Base-by-base conservation (phyloP, 2,888 invertebrate genomes). In the Apotomis capreana region DNA sequence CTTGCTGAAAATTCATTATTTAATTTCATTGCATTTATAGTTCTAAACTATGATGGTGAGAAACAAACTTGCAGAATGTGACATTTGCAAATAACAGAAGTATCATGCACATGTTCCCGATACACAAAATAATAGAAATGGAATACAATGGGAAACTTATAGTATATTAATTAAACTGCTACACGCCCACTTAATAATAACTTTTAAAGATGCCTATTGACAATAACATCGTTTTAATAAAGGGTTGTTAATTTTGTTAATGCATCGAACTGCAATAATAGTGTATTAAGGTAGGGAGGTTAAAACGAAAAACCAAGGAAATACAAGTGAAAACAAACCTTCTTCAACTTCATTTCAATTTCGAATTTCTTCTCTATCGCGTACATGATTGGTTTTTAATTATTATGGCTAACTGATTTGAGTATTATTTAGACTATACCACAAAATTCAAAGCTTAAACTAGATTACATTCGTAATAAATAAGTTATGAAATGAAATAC, bases 331-430 rank as follows among this genome's bases (percentile, higher is more conserved):
- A 55, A 74, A 79, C 76, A 76, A 80, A 95, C 95, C 93, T 94
- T 95, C 82, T 94, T 94, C 68, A 95, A 85, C 84, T 95, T 95
- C 89, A 92, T 94, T 84, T 94, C 94, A 76, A 95, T 94, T 87
- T 95, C 94, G 68, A 94, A 91, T 83, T 94, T 95, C 81, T 93
- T 94, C 79, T 95, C 95, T 60, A 94, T 83, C 0, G 90, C 92
- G 76, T 88, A 89, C 92, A 93, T 92, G 15, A 75, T 86, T 75
- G 15, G 60, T 44, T 8, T 36, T 13, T 64, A 55, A n/a, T 59
- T 36, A 12, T 13, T 12, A 49, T 26, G 4, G 36, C 5, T 37
- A 36, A 26, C n/a, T 9, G 5, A 46, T n/a, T 3, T 49, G 12
- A 10, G 5, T 58, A 67, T 67, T 67, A 3, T 44, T 55, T n/a